Evolutionary conservation across 1,140 invertebrate genomes (phyloP).

Genomic region (Metaphire vulgaris): DNA sequence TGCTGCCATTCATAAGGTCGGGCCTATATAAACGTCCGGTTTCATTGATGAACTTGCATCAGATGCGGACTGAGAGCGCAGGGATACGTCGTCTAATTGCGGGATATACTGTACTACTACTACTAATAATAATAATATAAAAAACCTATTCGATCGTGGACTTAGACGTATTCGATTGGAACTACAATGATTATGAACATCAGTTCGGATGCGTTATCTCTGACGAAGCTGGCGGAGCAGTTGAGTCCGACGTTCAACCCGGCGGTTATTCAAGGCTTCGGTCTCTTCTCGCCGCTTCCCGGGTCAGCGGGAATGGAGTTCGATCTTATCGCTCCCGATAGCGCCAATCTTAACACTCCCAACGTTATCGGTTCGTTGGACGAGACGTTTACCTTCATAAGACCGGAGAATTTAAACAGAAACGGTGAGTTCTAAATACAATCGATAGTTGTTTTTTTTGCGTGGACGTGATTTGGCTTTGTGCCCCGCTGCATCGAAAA

Average conservation of each 20-base stretch:
- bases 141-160: neutral
- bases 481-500: no score
- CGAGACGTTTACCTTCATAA: neutral
- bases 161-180: no score
- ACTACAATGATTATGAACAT: neutral
- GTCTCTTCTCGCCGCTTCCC: neutral
- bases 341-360: neutral
- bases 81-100: neutral
- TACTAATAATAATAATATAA: neutral
- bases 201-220: neutral
- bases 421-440: neutral
- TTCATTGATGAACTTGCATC: neutral
- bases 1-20: neutral
- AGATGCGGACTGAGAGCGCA: neutral
- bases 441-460: no score
- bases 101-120: neutral
- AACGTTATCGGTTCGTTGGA: neutral
- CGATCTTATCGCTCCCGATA: neutral
- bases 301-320: neutral
- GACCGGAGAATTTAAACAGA: neutral
- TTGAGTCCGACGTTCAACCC: neutral
- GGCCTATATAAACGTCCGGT: neutral
- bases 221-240: neutral
- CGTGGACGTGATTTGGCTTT: no score
- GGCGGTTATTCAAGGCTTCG: neutral